Conservation (phyloP, 2,797 vertebrate genomes). For the Margarornis squamiger region DNA sequence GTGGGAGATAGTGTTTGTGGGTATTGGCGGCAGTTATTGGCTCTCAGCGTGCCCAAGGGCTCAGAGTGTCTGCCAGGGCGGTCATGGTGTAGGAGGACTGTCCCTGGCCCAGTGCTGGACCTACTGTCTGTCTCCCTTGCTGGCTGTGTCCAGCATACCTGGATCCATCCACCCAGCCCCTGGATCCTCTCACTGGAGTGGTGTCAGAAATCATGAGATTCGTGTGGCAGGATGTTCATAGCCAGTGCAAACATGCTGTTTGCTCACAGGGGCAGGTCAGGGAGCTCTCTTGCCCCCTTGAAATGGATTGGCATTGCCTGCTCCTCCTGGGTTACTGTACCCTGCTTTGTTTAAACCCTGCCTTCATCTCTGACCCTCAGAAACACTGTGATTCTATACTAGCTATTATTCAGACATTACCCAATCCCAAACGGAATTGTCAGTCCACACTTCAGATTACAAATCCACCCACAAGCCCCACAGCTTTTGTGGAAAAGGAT, state of each 20-base stretch:
- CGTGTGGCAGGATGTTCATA: rapidly evolving
- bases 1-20: rapidly evolving
- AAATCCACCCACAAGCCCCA: background rate
- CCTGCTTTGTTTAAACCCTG: background rate
- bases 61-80: background rate
- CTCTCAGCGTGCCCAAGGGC: background rate
- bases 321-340: background rate
- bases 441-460: background rate
- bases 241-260: background rate
- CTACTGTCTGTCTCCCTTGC: rapidly evolving
- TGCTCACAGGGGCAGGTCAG: background rate
- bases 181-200: background rate
- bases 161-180: background rate
- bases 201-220: background rate
- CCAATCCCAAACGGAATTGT: background rate
- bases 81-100: background rate
- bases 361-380: background rate
- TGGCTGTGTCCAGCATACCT: background rate
- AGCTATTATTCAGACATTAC: background rate
- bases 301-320: background rate
- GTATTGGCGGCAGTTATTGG: rapidly evolving
- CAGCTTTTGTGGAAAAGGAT: background rate
- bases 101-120: background rate
- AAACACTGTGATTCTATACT: background rate
- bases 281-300: background rate